These are phyloP conservation scores for Myathropa florea DNA, from an alignment of 2,888 invertebrate species.

Conservation along the genomic window DNA sequence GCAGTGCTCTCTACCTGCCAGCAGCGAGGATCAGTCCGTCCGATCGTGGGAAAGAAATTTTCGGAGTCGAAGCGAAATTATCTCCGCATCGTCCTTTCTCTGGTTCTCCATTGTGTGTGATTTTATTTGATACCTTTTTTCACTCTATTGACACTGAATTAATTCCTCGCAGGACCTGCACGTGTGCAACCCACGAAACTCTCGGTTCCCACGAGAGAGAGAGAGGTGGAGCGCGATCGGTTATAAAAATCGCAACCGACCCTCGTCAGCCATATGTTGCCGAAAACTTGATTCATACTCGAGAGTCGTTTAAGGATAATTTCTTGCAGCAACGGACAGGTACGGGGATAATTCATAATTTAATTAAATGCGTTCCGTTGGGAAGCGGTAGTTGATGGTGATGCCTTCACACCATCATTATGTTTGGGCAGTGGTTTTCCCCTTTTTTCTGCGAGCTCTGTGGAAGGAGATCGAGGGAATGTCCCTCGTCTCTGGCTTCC, in stretches of 20 bases:
- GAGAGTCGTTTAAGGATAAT: conserved; percentile 41
- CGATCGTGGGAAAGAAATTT: conserved; percentile 61
- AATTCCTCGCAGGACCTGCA: conserved; percentile 46
- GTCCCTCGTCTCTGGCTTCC: not conserved
- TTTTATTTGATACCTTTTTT: conserved; percentile 32
- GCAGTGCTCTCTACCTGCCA: conserved; percentile 40
- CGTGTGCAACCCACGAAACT: conserved; percentile 54
- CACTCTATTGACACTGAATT: conserved; percentile 53
- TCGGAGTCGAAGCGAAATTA: conserved; percentile 29
- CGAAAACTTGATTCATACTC: conserved; percentile 62
- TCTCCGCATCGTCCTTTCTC: conserved; percentile 44
- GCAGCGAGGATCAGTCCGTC: not conserved
- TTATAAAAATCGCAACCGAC: conserved; percentile 68
- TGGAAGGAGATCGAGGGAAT: too few relatives aligned
- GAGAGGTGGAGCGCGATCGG: not conserved
- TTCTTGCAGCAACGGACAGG: conserved; percentile 15
- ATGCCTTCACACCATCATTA: conserved; percentile 2
- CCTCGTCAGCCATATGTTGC: conserved; percentile 79
- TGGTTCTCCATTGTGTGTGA: conserved; percentile 25
- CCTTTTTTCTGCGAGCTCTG: not conserved
- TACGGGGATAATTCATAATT: conserved; percentile 30
- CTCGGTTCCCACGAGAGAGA: conserved; percentile 17
- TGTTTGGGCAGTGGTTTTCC: conserved; percentile 7
- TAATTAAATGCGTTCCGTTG: conserved; percentile 30
- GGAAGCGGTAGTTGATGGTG: not conserved